Evolutionary conservation across 2,797 vertebrate genomes (phyloP), one percentile per base, ranked within the genome.

Genomic region (Enteromius afrohamiltoni): DNA sequence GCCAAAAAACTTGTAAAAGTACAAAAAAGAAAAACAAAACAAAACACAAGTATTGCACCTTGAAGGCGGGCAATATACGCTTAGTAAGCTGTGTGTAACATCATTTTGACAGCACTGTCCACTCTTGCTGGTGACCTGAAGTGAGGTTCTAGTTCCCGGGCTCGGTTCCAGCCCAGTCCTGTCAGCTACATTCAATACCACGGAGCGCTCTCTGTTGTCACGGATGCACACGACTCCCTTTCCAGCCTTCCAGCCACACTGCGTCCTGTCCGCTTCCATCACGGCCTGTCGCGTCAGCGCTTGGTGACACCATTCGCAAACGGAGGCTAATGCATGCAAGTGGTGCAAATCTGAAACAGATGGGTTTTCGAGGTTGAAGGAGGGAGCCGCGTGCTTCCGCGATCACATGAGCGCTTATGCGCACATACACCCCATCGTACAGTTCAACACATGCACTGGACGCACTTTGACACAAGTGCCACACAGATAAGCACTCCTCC

Each of bases 151-250:
- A 92, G 92, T 92, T 91, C 89, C 90, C 75, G 87, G 92, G 92
- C 89, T 94, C 89, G 82, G 90, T 88, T 93, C 92, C 90, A 91
- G 91, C 90, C 93, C 90, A 90, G 85, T 93, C 90, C 94, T 91
- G 92, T 95, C 93, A 94, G 94, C 94, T 96, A 96, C 95, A 96
- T 96, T 96, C 95, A 95, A 93, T 92, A 94, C 93, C 94, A 93
- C 91, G 88, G 90, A 94, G 93, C 93, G 91, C 90, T 93, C 90
- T 93, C 91, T 89, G 90, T 88, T 88, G 86, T 91, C 89, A 88
- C 92, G 93, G 89, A 92, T 90, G 79, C 86, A 87, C 85, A 77
- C 87, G 87, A 11, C 80, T n/a, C 71, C 73, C 87, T 89, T 88
- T 92, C 90, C 90, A 88, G 91, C 85, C 90, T 90, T 83, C 70